Percentiles rank a stretch among this genome's conserved stretches.
phyloP scores from a whole-genome alignment of 2,797 vertebrate genomes.

The Fistularia tabacaria region DNA sequence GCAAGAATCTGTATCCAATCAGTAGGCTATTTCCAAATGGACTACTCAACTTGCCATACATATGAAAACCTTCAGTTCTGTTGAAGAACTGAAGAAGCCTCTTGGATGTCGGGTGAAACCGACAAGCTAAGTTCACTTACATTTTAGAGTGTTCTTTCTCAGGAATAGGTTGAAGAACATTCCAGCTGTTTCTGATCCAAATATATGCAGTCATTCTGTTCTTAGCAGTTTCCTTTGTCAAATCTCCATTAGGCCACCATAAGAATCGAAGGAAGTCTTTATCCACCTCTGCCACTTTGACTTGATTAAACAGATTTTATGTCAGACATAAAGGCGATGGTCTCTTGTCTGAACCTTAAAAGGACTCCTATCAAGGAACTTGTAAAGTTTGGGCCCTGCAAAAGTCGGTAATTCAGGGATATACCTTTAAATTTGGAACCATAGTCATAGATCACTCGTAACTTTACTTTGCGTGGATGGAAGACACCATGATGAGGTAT shows the following conservation, averaged over 20 bases:
- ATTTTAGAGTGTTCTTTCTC: too few relatives aligned
- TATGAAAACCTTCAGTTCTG: too few relatives aligned
- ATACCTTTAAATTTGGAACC: not conserved
- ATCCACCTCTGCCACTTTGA: not conserved
- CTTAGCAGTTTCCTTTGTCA: too few relatives aligned
- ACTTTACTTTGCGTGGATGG: not conserved
- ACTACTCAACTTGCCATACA: too few relatives aligned
- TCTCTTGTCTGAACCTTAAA: not conserved
- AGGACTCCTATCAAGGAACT: not conserved
- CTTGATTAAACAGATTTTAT: not conserved
- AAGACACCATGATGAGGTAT: not conserved
- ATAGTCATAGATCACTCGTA: not conserved
- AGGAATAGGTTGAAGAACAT: too few relatives aligned
- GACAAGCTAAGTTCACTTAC: too few relatives aligned
- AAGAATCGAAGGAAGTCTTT: not conserved
- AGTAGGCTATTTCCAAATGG: too few relatives aligned
- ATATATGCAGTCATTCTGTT: too few relatives aligned
- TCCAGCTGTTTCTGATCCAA: too few relatives aligned
- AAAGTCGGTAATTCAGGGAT: not conserved
- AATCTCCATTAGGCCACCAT: not conserved
- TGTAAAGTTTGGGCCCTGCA: not conserved
- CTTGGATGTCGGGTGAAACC: too few relatives aligned
- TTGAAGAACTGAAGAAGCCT: too few relatives aligned
- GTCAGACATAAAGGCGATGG: not conserved
- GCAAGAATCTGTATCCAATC: too few relatives aligned